Evolutionary conservation across 2,888 invertebrate genomes (phyloP).

Genomic region (Xylota segnis): DNA sequence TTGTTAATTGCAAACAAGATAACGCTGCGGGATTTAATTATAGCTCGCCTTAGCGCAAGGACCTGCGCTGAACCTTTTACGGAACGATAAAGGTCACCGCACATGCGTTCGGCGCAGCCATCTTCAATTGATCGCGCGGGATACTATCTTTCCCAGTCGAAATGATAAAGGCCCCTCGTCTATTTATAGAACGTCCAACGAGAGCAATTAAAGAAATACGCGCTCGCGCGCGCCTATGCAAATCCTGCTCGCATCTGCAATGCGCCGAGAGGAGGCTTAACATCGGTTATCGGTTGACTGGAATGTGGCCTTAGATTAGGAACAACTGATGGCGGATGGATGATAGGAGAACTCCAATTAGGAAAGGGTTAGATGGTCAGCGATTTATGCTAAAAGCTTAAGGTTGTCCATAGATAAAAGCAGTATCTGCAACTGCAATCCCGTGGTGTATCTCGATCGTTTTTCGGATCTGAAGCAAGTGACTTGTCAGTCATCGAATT

Average conservation of each 20-base stretch:
- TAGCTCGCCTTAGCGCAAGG: constrained; percentile 6
- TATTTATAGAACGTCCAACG: constrained; percentile 61
- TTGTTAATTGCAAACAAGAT: constrained; percentile 77
- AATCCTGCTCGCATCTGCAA: constrained; percentile 10
- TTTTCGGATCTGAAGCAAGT: not conserved
- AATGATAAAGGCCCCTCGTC: constrained; percentile 45
- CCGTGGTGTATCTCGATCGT: not conserved
- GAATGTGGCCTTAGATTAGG: constrained; percentile 51
- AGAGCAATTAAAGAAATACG: constrained; percentile 58
- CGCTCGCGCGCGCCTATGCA: no score
- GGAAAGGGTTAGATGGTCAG: constrained; percentile 11
- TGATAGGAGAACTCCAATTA: constrained; percentile 33
- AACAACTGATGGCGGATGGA: constrained; percentile 30
- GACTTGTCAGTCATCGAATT: not conserved
- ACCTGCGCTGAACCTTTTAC: constrained; percentile 54
- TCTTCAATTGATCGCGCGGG: constrained; percentile 45
- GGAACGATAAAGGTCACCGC: constrained; percentile 73
- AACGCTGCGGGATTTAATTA: constrained; percentile 74
- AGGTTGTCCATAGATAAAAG: not conserved
- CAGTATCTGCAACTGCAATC: not conserved
- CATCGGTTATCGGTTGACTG: constrained; percentile 31
- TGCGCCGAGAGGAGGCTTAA: constrained; percentile 6
- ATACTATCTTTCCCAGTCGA: constrained; percentile 32
- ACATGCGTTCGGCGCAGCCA: constrained; percentile 54
- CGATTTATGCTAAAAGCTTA: constrained; percentile 26